A percentile compares a stretch with the other conserved stretches of the same genome.
phyloP scores from a whole-genome alignment of 2,113 vertebrate species.

The Melanocharis versteri region DNA sequence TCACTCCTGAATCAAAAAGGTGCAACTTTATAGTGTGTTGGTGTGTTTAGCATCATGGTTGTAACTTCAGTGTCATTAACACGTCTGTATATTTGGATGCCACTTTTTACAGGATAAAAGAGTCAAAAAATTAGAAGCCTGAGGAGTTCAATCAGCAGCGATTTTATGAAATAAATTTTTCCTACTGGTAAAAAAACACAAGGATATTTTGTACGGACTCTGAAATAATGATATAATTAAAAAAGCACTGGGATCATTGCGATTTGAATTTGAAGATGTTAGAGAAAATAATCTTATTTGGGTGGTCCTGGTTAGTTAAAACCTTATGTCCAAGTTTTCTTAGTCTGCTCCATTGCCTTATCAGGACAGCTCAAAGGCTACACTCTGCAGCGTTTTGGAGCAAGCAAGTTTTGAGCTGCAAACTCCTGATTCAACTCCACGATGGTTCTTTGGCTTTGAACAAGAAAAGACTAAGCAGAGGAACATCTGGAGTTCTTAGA shows the following conservation, averaged over 20 bases:
- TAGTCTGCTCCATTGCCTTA: neutral
- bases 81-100: neutral
- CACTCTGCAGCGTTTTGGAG: neutral
- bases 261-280: neutral
- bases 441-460: neutral
- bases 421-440: neutral
- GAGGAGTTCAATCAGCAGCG: neutral
- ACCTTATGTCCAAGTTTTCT: neutral
- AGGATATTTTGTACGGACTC: neutral
- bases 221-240: neutral
- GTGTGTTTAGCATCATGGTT: neutral
- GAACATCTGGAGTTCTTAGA: neutral
- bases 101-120: neutral
- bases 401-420: neutral
- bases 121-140: neutral
- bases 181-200: rapidly evolving
- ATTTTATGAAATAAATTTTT: neutral
- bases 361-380: neutral
- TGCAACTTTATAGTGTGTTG: neutral
- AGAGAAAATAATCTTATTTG: neutral
- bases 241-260: neutral
- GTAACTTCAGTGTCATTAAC: neutral
- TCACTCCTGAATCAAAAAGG: neutral
- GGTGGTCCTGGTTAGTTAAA: neutral
- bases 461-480: neutral